Evolutionary conservation across 2,113 vertebrate genomes (phyloP).

Genomic region (Agapornis roseicollis): DNA sequence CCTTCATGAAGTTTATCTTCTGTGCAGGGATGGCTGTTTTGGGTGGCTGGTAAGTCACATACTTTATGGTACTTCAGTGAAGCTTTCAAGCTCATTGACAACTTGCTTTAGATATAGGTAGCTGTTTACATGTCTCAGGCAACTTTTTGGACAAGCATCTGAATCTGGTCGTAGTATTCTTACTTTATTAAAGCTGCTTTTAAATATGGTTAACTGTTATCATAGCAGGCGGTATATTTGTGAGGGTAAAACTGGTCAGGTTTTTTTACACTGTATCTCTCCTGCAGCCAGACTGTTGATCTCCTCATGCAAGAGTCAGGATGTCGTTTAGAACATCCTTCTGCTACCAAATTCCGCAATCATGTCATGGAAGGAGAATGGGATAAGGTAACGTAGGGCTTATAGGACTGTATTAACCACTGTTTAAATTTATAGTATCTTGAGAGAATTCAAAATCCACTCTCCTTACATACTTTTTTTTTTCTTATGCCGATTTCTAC

Average conservation of each 20-base stretch:
- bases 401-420: conserved; percentile 74
- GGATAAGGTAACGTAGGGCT: conserved; percentile 94
- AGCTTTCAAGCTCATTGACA: conserved; percentile 28
- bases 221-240: conserved; percentile 60
- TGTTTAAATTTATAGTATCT: conserved; percentile 65
- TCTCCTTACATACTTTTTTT: conserved; percentile 52
- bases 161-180: neutral
- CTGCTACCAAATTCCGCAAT: conserved; percentile 99
- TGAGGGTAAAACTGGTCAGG: conserved; percentile 72
- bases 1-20: conserved; percentile 21
- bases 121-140: neutral
- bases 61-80: conserved; percentile 25
- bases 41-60: conserved; percentile 51
- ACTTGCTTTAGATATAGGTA: neutral
- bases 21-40: conserved; percentile 35
- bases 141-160: neutral
- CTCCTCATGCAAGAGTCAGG: conserved; percentile 99
- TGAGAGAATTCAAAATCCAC: conserved; percentile 55
- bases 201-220: conserved; percentile 49
- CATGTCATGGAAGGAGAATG: conserved; percentile 99
- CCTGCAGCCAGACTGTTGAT: conserved; percentile 98
- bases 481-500: conserved; percentile 66
- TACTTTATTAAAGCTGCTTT: conserved; percentile 20
- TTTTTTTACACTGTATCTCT: conserved; percentile 85
- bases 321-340: conserved; percentile 98